A percentile compares a stretch with the other conserved stretches of the same genome.
Conservation (phyloP, 2,113 vertebrate species). For the Etheostoma spectabile region DNA sequence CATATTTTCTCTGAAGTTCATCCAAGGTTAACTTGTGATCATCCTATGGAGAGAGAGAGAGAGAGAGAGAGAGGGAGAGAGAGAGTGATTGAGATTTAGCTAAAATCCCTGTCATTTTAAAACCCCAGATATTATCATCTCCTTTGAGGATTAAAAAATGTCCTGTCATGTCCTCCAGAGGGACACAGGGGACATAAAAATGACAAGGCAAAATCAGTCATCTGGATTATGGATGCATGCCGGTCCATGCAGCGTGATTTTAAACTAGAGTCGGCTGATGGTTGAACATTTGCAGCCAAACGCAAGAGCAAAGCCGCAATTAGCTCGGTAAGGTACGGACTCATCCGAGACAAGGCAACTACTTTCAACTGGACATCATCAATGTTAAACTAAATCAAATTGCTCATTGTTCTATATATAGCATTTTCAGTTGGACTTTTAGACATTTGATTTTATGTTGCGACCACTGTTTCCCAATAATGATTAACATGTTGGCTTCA, state of each 20-base stretch:
- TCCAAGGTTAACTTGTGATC: constrained; percentile 97
- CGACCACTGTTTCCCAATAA: constrained; percentile 51
- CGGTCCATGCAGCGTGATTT: no score
- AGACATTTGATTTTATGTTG: constrained; percentile 34
- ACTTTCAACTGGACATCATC: no score
- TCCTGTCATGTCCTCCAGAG: constrained; percentile 9
- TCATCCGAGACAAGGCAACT: not conserved
- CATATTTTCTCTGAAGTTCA: constrained; percentile 95
- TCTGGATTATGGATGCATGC: constrained; percentile 27
- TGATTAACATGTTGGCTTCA: constrained; percentile 64
- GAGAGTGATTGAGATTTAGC: not conserved
- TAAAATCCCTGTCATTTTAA: constrained; percentile 42
- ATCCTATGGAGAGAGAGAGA: constrained; percentile 83
- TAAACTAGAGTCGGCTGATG: not conserved
- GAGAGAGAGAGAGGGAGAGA: constrained; percentile 21
- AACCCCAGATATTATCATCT: constrained; percentile 41
- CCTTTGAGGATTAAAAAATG: constrained; percentile 45
- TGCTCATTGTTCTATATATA: constrained; percentile 25
- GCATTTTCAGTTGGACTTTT: constrained; percentile 38
- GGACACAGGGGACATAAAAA: constrained; percentile 32
- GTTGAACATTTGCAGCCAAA: constrained; percentile 3
- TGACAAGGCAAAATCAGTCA: not conserved
- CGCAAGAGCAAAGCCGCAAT: no score
- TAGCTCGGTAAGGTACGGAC: constrained; percentile 6
- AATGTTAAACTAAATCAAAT: no score